These are phyloP conservation scores for Ypsolopha scabrella DNA, from an alignment of 2,888 invertebrate genomes.

Conservation along the genomic window DNA sequence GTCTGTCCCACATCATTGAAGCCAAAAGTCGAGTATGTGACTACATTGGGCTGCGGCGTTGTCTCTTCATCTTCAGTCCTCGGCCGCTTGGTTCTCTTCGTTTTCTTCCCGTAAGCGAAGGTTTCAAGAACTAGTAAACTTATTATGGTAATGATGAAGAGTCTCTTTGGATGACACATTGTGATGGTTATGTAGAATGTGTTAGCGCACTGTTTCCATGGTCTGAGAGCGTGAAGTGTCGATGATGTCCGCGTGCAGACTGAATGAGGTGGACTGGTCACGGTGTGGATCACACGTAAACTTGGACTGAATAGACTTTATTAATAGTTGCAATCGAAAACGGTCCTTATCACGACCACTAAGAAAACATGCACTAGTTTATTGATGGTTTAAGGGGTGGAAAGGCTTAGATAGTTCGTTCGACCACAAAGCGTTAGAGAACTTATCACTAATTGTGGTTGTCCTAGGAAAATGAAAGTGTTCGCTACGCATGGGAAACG, in stretches of 20 bases:
- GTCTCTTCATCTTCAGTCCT: slow-evolving; percentile 29
- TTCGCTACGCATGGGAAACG: slow-evolving; percentile 24
- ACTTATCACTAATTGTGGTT: slow-evolving; percentile 7
- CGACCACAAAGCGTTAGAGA: background rate
- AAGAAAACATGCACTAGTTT: no score
- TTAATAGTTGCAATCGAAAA: background rate
- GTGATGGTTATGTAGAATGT: slow-evolving; percentile 26
- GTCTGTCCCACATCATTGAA: slow-evolving; percentile 50
- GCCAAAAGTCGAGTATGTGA: slow-evolving; percentile 58
- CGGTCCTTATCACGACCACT: background rate
- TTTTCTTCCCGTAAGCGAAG: slow-evolving; percentile 32
- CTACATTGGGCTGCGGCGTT: slow-evolving; percentile 48
- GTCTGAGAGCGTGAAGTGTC: slow-evolving; percentile 42
- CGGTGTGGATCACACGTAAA: background rate
- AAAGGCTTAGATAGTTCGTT: background rate
- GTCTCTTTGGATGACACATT: slow-evolving; percentile 24
- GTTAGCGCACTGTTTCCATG: slow-evolving; percentile 40
- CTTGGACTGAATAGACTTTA: background rate
- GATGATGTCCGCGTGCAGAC: slow-evolving; percentile 45
- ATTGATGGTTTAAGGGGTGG: background rate
- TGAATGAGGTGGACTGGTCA: slow-evolving; percentile 17
- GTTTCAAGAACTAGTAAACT: slow-evolving; percentile 26
- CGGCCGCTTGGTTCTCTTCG: slow-evolving; percentile 35
- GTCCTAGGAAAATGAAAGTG: slow-evolving; percentile 65
- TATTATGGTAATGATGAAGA: slow-evolving; percentile 21